These are phyloP conservation scores for Neosilurus mollespiculum DNA, from an alignment of 2,797 vertebrate species.

Conservation along the genomic window DNA sequence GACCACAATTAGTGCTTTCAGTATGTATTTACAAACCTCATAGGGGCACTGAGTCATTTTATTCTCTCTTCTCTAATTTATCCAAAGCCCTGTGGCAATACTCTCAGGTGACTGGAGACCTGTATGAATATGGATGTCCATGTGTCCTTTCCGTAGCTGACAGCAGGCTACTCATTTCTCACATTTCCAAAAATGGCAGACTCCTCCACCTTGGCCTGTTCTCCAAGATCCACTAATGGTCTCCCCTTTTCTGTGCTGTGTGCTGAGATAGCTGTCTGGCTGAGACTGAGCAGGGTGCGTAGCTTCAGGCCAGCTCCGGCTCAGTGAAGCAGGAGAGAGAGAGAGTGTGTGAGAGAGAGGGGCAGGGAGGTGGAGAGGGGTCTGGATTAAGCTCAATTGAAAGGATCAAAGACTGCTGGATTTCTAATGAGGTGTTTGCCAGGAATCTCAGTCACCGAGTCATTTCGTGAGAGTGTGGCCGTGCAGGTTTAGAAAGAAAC, in stretches of 20 bases:
- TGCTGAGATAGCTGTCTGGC: slow-evolving; percentile 45
- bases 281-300: slow-evolving; percentile 38
- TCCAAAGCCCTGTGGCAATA: not conserved
- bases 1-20: not conserved
- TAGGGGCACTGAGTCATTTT: not conserved
- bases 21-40: not conserved
- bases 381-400: slow-evolving; percentile 42
- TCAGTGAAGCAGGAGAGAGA: slow-evolving; percentile 15
- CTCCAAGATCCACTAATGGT: slow-evolving; percentile 29
- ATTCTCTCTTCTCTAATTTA: slow-evolving; percentile 20
- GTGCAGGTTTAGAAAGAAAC: slow-evolving; percentile 37
- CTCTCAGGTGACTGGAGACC: slow-evolving; percentile 25
- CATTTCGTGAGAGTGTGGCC: slow-evolving; percentile 42
- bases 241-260: slow-evolving; percentile 31
- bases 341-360: not conserved
- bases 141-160: slow-evolving; percentile 30
- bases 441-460: slow-evolving; percentile 46
- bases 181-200: slow-evolving; percentile 44
- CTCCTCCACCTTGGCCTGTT: slow-evolving; percentile 34
- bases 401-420: slow-evolving; percentile 36
- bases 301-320: slow-evolving; percentile 25
- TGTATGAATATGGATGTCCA: slow-evolving; percentile 47
- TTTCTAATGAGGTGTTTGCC: slow-evolving; percentile 55
- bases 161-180: slow-evolving; percentile 30
- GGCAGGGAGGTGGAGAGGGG: not conserved